These are phyloP conservation scores for Passer domesticus DNA, from an alignment of 2,113 vertebrate genomes.

Conservation along the genomic window DNA sequence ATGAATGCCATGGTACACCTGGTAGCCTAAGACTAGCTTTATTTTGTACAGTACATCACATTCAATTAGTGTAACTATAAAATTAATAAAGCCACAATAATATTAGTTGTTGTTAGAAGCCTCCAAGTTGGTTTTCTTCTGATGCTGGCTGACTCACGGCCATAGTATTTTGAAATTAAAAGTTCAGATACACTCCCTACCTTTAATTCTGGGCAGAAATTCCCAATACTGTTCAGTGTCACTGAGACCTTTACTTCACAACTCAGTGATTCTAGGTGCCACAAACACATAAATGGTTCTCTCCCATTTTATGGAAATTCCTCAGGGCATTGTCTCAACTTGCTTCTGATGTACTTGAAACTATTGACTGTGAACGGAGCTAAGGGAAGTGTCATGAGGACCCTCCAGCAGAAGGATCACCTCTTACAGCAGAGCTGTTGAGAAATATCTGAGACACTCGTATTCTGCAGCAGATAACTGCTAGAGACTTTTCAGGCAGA, in stretches of 20 bases:
- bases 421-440: background rate
- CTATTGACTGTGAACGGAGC: background rate
- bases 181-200: background rate
- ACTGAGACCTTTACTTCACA: background rate
- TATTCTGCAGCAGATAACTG: background rate
- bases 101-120: background rate
- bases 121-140: background rate
- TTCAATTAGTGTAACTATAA: background rate
- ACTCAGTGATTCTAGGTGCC: background rate
- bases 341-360: background rate
- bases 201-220: background rate
- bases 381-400: background rate
- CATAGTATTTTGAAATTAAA: background rate
- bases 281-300: background rate
- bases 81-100: constrained; percentile 31
- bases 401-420: background rate
- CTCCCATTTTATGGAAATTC: background rate
- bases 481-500: background rate
- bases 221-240: background rate
- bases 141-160: background rate
- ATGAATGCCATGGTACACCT: constrained; percentile 29
- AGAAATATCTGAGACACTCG: background rate
- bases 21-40: constrained; percentile 33
- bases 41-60: constrained; percentile 10
- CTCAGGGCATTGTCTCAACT: background rate